These are phyloP conservation scores for Patiria miniata DNA, from an alignment of 35 echinoderm and acorn worm species.

Conservation along the genomic window DNA sequence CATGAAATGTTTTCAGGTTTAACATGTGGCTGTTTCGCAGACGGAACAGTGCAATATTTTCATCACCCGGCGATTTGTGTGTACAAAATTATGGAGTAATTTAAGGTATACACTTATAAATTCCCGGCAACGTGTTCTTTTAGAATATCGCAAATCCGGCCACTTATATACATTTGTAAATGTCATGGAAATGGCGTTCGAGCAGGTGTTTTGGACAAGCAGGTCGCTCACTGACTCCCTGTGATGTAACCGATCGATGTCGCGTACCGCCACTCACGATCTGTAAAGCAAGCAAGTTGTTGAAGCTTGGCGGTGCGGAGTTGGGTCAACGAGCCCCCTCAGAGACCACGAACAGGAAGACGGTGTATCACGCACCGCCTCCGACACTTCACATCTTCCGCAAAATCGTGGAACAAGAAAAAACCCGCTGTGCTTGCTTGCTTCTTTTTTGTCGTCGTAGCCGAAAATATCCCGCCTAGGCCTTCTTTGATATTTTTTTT, in stretches of 20 bases:
- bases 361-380: no score
- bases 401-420: no score
- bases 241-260: background rate
- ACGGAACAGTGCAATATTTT: no score
- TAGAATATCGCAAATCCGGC: no score
- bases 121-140: no score
- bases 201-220: conserved; percentile 11
- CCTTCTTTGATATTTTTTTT: conserved; percentile 10
- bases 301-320: background rate
- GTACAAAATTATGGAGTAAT: no score
- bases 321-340: conserved; percentile 10
- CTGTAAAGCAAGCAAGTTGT: conserved; percentile 21
- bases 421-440: background rate
- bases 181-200: background rate
- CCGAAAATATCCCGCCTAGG: conserved; percentile 1
- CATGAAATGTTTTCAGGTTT: no score
- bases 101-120: no score
- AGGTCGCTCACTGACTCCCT: background rate
- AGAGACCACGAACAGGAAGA: background rate
- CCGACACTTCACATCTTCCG: no score
- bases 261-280: background rate
- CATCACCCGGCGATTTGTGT: no score
- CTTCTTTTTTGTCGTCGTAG: background rate
- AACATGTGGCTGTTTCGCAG: no score
- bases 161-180: no score